A percentile compares a stretch with the other conserved stretches of the same genome.
phyloP scores from a whole-genome alignment of 1,140 invertebrate genomes.

The Pollicipes pollicipes region DNA sequence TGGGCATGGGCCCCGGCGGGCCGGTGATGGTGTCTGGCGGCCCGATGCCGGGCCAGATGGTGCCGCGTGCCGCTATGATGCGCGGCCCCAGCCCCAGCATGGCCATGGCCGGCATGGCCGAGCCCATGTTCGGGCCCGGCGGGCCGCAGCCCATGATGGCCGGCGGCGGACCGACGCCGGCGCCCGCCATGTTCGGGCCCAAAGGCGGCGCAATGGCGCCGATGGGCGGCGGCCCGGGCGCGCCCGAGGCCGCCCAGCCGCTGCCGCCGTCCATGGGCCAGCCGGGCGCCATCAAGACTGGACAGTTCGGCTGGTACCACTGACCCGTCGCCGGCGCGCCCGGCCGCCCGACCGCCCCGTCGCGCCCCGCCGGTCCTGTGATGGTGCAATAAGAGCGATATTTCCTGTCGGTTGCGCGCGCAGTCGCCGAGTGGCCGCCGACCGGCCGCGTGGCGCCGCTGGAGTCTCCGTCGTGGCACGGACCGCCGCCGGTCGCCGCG shows the following conservation, averaged over 20 bases:
- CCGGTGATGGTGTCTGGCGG: slow-evolving; percentile 28
- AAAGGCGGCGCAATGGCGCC: slow-evolving; percentile 3
- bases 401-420: neutral
- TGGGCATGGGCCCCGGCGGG: slow-evolving; percentile 19
- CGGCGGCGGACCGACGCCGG: slow-evolving; percentile 12
- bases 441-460: too few species aligned
- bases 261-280: slow-evolving; percentile 60
- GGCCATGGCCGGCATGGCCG: slow-evolving; percentile 16
- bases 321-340: neutral
- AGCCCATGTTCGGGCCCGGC: slow-evolving; percentile 19
- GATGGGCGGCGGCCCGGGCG: slow-evolving; percentile 28
- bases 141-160: slow-evolving; percentile 19
- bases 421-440: too few species aligned
- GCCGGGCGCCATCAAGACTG: slow-evolving; percentile 44
- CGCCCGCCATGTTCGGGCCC: slow-evolving; percentile 6
- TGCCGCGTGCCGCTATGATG: too few species aligned
- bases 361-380: neutral
- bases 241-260: slow-evolving; percentile 41
- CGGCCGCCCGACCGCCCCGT: neutral
- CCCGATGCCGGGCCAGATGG: neutral
- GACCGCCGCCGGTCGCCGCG: too few species aligned
- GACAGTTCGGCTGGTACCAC: slow-evolving; percentile 4
- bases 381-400: slow-evolving; percentile 1
- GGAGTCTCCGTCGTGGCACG: too few species aligned
- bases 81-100: slow-evolving; percentile 18